Conservation (phyloP, 1,140 invertebrate species). For the Drosophila murphyi region DNA sequence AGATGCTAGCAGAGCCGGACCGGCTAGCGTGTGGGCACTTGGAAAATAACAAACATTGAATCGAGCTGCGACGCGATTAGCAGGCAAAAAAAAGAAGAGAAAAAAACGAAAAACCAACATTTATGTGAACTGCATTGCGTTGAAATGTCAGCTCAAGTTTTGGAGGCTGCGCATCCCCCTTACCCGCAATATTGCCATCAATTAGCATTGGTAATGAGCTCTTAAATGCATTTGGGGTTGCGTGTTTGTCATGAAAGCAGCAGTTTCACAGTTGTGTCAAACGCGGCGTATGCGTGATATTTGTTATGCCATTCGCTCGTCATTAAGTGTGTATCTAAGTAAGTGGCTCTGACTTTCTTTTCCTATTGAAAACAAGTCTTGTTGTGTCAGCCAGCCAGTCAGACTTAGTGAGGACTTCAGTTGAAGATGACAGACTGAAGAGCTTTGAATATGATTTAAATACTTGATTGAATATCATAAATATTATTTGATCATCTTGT, state of each 20-base stretch:
- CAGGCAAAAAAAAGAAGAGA: constrained; percentile 15
- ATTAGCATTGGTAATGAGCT: constrained; percentile 80
- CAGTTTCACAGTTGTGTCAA: constrained; percentile 33
- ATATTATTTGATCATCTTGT: background rate
- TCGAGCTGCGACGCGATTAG: constrained; percentile 23
- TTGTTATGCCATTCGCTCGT: constrained; percentile 59
- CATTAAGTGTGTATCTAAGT: background rate
- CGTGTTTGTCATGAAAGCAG: constrained; percentile 70
- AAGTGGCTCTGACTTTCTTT: constrained; percentile 60
- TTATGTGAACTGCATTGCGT: constrained; percentile 10
- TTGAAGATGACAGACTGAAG: background rate
- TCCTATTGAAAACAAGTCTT: constrained; percentile 16
- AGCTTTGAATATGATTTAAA: background rate
- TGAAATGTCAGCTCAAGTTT: constrained; percentile 37
- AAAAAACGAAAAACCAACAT: constrained; percentile 51
- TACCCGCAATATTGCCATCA: constrained; percentile 35
- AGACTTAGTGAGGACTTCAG: background rate
- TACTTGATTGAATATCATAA: too few relatives aligned
- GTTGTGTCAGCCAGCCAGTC: too few relatives aligned
- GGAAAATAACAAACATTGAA: constrained; percentile 76
- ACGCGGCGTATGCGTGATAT: constrained; percentile 72
- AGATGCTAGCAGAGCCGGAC: background rate
- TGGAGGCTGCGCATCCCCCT: constrained; percentile 6
- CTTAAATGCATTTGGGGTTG: constrained; percentile 66
- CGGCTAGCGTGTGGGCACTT: constrained; percentile 74